Conservation (phyloP, 2,888 invertebrate genomes). For the Nemurella pictetii region DNA sequence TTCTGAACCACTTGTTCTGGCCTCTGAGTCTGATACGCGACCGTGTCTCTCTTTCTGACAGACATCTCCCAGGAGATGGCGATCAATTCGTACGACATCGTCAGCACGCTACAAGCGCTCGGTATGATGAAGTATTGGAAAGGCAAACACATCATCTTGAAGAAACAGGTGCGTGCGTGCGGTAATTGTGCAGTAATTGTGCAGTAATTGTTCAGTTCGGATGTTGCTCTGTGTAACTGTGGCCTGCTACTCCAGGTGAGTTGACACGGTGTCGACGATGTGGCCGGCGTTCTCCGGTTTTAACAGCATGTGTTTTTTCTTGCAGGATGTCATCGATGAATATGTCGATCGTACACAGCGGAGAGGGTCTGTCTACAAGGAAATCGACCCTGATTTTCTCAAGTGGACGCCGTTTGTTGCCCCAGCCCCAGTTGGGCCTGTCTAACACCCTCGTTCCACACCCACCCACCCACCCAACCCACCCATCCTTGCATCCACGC, state of each 20-base stretch:
- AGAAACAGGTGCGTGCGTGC: constrained; percentile 86
- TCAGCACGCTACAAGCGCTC: constrained; percentile 93
- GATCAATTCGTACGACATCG: constrained; percentile 95
- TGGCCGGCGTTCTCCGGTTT: too few relatives aligned
- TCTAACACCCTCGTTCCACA: constrained; percentile 34
- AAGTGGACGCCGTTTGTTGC: constrained; percentile 84
- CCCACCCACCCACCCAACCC: not conserved
- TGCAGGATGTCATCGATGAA: constrained; percentile 89
- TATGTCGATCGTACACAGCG: constrained; percentile 81
- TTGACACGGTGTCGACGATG: too few relatives aligned
- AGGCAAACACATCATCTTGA: constrained; percentile 94
- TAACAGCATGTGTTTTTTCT: too few relatives aligned
- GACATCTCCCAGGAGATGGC: constrained; percentile 87
- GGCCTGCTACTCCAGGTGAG: too few relatives aligned
- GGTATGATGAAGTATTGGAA: constrained; percentile 99
- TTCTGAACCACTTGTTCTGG: not conserved
- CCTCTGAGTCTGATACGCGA: too few relatives aligned
- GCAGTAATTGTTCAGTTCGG: too few relatives aligned
- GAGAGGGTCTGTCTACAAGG: constrained; percentile 74
- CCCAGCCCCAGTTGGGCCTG: constrained; percentile 52
- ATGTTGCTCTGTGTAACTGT: too few relatives aligned
- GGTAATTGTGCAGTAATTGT: too few relatives aligned
- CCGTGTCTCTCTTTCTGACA: constrained; percentile 46
- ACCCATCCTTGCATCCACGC: not conserved
- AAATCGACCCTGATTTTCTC: constrained; percentile 84